Evolutionary conservation across 2,797 vertebrate species (phyloP).

Genomic region (Anabacerthia variegaticeps): DNA sequence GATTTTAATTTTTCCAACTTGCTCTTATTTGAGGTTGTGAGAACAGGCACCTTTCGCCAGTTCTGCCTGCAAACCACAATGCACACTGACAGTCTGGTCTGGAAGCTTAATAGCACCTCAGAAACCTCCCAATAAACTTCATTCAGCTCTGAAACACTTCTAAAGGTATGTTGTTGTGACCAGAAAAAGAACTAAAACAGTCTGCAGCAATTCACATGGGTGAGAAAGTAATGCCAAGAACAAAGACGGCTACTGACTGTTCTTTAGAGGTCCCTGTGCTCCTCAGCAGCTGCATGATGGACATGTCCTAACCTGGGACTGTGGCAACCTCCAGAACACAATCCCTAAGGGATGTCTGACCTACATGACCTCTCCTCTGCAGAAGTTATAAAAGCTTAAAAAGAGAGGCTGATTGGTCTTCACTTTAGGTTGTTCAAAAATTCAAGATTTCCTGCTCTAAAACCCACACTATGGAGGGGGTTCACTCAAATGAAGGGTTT

Average conservation of each 20-base stretch:
- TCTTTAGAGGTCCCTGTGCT: background rate
- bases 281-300: background rate
- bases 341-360: background rate
- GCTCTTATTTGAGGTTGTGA: conserved; percentile 12
- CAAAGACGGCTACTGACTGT: background rate
- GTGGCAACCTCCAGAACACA: background rate
- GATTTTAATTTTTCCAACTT: background rate
- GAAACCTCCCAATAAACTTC: background rate
- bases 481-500: background rate
- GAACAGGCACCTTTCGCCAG: conserved; percentile 10
- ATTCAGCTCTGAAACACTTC: background rate
- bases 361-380: background rate
- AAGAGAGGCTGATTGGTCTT: background rate
- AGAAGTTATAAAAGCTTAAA: background rate
- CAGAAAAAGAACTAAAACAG: background rate
- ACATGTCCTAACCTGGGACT: background rate
- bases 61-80: conserved; percentile 15
- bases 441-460: background rate
- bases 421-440: background rate
- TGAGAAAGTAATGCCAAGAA: background rate
- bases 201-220: background rate
- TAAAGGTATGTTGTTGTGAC: background rate
- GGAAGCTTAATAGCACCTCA: background rate
- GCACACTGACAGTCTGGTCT: background rate
- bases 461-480: accelerated